A percentile compares a stretch with the other conserved stretches of the same genome.
Evolutionary conservation across 2,888 invertebrate species (phyloP).

Genomic region (Dioctria linearis): DNA sequence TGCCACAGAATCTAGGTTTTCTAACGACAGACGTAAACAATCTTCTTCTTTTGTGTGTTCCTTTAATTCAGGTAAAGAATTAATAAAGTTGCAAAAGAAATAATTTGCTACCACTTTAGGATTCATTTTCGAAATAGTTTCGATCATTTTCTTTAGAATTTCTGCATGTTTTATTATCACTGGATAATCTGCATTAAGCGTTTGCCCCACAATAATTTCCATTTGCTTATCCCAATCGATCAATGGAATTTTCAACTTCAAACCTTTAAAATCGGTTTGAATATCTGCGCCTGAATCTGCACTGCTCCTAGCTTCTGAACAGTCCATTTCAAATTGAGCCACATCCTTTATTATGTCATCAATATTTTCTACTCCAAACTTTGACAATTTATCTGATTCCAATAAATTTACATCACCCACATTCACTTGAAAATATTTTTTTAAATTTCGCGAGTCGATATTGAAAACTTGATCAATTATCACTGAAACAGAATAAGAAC

Average conservation of each 20-base stretch:
- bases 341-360: slow-evolving; percentile 24
- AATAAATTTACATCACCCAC: not conserved
- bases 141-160: not conserved
- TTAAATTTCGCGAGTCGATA: not conserved
- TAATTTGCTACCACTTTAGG: slow-evolving; percentile 20
- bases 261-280: not conserved
- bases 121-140: slow-evolving; percentile 18
- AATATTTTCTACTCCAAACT: not conserved
- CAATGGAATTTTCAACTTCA: slow-evolving; percentile 10
- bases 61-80: not conserved
- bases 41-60: not conserved
- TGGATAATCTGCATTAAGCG: not conserved
- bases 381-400: not conserved
- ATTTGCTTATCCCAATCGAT: slow-evolving; percentile 24
- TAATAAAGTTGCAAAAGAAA: not conserved
- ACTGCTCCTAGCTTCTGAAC: not conserved
- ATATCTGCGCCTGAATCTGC: not conserved
- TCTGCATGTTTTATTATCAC: not conserved
- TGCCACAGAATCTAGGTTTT: not conserved
- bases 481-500: not conserved
- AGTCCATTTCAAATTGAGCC: not conserved
- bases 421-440: not conserved
- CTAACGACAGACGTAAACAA: not conserved
- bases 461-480: not conserved
- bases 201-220: not conserved